Evolutionary conservation across 2,797 vertebrate species (phyloP).

Genomic region (Argentina silus): DNA sequence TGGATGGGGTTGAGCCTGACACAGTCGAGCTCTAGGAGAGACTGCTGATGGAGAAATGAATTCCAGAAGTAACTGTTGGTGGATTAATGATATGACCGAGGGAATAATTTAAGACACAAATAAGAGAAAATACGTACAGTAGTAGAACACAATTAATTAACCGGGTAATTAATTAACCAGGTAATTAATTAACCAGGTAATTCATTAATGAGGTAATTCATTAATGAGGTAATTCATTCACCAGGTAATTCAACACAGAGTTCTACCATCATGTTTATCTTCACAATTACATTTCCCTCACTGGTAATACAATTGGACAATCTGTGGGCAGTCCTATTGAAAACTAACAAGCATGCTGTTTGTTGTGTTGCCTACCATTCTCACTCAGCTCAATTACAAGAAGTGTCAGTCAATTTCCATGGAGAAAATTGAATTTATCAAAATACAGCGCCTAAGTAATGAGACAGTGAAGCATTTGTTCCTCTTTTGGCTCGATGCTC

Average conservation of each 20-base stretch:
- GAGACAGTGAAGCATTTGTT: too few species aligned
- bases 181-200: not conserved
- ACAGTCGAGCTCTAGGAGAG: constrained; percentile 36
- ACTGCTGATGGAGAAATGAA: constrained; percentile 53
- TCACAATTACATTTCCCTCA: constrained; percentile 40
- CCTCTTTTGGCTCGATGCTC: too few species aligned
- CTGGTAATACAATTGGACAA: constrained; percentile 31
- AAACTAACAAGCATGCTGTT: not conserved
- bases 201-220: constrained; percentile 32
- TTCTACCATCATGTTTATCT: constrained; percentile 41
- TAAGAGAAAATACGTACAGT: not conserved
- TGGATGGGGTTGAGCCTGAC: constrained; percentile 40
- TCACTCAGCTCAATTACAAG: not conserved
- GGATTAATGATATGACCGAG: constrained; percentile 58
- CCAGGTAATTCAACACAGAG: constrained; percentile 24
- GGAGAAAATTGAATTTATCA: too few species aligned
- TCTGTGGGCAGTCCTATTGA: constrained; percentile 22
- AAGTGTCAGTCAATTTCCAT: too few species aligned
- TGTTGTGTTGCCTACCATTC: not conserved
- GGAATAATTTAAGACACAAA: constrained; percentile 34
- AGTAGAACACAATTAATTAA: constrained; percentile 5
- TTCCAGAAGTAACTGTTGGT: constrained; percentile 59
- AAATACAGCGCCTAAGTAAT: too few species aligned
- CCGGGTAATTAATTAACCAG: constrained; percentile 21
- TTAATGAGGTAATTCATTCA: constrained; percentile 15